Percentiles rank a stretch among this genome's conserved stretches.
Evolutionary conservation across 2,113 vertebrate genomes (phyloP).

Genomic region (Oreochromis spilurus): DNA sequence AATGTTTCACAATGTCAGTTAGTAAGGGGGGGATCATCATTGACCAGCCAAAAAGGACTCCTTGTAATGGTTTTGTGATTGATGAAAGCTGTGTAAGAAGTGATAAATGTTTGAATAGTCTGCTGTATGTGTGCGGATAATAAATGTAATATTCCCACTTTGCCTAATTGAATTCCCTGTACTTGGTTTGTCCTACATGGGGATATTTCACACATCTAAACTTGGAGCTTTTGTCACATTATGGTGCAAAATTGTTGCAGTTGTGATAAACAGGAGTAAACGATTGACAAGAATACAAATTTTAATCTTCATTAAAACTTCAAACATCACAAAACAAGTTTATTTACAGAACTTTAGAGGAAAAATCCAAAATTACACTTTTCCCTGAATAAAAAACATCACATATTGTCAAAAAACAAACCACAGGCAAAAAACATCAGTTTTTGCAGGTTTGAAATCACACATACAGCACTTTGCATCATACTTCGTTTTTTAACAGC

Average conservation of each 20-base stretch:
- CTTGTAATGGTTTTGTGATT: constrained; percentile 1
- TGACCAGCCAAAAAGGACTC: background rate
- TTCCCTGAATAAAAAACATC: background rate
- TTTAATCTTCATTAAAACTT: background rate
- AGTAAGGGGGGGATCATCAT: background rate
- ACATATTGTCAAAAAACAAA: background rate
- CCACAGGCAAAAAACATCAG: background rate
- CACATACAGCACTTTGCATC: background rate
- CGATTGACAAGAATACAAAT: background rate
- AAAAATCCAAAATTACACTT: background rate
- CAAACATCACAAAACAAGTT: background rate
- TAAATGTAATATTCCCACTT: background rate
- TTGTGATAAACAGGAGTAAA: background rate
- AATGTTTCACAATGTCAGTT: background rate
- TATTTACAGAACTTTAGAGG: background rate
- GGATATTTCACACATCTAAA: background rate
- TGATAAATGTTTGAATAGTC: background rate
- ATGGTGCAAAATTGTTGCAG: background rate
- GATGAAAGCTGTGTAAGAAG: background rate
- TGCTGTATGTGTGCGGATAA: background rate
- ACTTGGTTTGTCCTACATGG: background rate
- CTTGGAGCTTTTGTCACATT: background rate
- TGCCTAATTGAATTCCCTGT: background rate
- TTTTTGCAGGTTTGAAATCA: background rate
- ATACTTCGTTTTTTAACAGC: background rate